phyloP scores from a whole-genome alignment of 2,888 invertebrate species.

The Nemoura dubitans region DNA sequence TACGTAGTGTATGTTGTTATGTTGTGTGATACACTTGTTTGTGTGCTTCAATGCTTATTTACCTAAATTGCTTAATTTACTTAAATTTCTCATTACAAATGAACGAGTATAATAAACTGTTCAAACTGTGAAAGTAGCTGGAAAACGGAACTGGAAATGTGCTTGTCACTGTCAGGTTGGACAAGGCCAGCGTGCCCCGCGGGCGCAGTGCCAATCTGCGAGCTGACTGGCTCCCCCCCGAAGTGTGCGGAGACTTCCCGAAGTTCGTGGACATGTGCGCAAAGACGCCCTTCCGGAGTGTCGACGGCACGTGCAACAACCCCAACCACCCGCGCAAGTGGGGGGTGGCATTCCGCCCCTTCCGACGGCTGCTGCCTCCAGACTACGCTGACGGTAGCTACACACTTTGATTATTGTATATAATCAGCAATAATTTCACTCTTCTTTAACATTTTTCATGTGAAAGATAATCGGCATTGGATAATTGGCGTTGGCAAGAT shows the following conservation, averaged over 20 bases:
- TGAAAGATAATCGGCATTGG: no score
- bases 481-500: no score
- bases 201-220: conserved; percentile 44
- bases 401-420: conserved; percentile 47
- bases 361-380: conserved; percentile 75
- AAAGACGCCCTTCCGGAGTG: conserved; percentile 66
- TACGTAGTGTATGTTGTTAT: no score
- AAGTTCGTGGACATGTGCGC: conserved; percentile 46
- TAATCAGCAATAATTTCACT: conserved; percentile 19
- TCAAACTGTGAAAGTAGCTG: no score
- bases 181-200: not conserved
- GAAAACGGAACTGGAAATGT: not conserved
- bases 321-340: conserved; percentile 68
- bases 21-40: no score
- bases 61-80: no score
- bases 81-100: no score
- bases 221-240: conserved; percentile 46
- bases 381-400: conserved; percentile 78
- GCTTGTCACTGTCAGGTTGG: not conserved
- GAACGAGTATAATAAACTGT: no score
- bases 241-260: conserved; percentile 41
- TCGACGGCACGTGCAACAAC: conserved; percentile 83
- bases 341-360: conserved; percentile 80
- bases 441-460: no score
- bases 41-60: no score